These are phyloP conservation scores for Neosalanx taihuensis DNA, from an alignment of 2,797 vertebrate genomes.

Conservation along the genomic window DNA sequence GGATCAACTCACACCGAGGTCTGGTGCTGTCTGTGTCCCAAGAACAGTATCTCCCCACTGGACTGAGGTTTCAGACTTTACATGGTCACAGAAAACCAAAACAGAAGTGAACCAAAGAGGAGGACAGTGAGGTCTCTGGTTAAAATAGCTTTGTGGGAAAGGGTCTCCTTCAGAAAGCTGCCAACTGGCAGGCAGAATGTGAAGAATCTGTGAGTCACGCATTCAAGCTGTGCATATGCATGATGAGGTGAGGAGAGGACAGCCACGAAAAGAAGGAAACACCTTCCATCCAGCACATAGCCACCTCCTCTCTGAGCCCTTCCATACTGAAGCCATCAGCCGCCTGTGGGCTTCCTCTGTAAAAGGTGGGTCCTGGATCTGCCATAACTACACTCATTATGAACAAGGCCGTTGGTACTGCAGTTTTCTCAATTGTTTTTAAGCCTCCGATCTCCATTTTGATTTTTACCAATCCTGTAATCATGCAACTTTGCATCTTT, in stretches of 20 bases:
- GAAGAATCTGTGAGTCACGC: slow-evolving; percentile 14
- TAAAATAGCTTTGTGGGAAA: not conserved
- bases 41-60: not conserved
- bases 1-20: not conserved
- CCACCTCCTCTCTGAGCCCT: not conserved
- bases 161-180: slow-evolving; percentile 1
- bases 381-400: no score
- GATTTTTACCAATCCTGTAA: no score
- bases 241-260: slow-evolving; percentile 11
- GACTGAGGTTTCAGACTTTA: not conserved
- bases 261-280: not conserved
- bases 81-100: not conserved
- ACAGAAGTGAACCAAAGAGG: not conserved
- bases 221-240: not conserved
- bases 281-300: not conserved
- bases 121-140: not conserved
- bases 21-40: not conserved
- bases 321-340: not conserved
- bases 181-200: not conserved
- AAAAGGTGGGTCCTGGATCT: not conserved
- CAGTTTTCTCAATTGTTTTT: no score
- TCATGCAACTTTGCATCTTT: no score
- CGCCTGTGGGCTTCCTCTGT: not conserved
- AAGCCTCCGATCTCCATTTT: no score
- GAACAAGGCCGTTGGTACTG: no score